Evolutionary conservation across 2,888 invertebrate genomes (phyloP).

Genomic region (Mesorhabditis sp.): DNA sequence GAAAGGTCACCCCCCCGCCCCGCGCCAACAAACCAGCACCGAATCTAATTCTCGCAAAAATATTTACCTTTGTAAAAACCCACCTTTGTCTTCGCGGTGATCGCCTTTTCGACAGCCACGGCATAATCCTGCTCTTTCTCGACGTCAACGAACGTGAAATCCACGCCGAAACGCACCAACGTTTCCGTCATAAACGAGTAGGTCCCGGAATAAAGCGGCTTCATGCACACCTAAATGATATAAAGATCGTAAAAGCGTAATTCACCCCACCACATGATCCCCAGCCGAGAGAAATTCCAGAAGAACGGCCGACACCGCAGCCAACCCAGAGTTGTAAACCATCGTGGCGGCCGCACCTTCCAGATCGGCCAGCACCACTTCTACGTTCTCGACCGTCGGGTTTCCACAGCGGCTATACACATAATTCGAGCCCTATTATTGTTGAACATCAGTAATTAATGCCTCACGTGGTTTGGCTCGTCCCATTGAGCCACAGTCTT

Average conservation of each 20-base stretch:
- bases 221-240: conserved; percentile 49
- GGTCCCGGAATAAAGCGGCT: conserved; percentile 57
- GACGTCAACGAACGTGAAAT: conserved; percentile 27
- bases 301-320: conserved; percentile 56
- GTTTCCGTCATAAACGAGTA: conserved; percentile 30
- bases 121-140: conserved; percentile 28
- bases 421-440: conserved; percentile 25
- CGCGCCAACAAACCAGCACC: too few species aligned
- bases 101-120: conserved; percentile 48
- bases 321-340: conserved; percentile 37
- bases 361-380: conserved; percentile 23
- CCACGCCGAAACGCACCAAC: not conserved
- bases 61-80: not conserved
- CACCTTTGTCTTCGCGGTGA: conserved; percentile 59
- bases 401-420: conserved; percentile 38
- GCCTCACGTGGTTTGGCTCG: conserved; percentile 25
- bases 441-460: not conserved
- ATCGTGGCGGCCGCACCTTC: conserved; percentile 36
- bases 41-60: too few species aligned
- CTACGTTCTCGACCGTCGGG: conserved; percentile 38
- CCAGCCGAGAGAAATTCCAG: conserved; percentile 58
- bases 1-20: too few species aligned
- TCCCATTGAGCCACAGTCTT: conserved; percentile 25
- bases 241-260: not conserved
- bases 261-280: conserved; percentile 55